A percentile compares a stretch with the other conserved stretches of the same genome.
phyloP scores from a whole-genome alignment of 2,888 invertebrate genomes.

The Lamproptera curius region DNA sequence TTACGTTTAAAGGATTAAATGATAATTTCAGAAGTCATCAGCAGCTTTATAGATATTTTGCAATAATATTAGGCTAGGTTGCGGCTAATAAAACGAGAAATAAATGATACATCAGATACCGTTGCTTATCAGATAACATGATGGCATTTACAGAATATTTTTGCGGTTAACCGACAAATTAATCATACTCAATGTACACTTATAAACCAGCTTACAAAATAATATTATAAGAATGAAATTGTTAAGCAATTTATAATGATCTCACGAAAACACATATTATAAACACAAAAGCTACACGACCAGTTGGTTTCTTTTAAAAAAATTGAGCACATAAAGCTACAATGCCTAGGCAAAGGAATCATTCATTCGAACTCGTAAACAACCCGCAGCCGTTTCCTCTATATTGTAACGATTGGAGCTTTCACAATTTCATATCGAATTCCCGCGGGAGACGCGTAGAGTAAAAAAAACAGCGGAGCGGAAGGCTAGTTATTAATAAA shows the following conservation, averaged over 20 bases:
- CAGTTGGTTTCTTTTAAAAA: slow-evolving; percentile 11
- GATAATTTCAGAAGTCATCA: too few relatives aligned
- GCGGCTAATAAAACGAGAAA: too few relatives aligned
- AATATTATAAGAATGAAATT: too few relatives aligned
- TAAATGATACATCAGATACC: too few relatives aligned
- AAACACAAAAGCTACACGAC: slow-evolving; percentile 1
- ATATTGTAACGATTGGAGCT: slow-evolving; percentile 17
- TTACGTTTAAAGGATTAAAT: too few relatives aligned
- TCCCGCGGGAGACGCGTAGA: slow-evolving; percentile 23
- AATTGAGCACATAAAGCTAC: slow-evolving; percentile 1
- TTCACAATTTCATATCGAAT: slow-evolving; percentile 19
- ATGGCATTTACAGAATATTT: too few relatives aligned
- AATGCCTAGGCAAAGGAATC: slow-evolving; percentile 17
- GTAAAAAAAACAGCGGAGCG: slow-evolving; percentile 25
- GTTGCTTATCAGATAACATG: too few relatives aligned
- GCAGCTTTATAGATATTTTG: too few relatives aligned
- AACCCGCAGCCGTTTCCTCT: slow-evolving; percentile 19
- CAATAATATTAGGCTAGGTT: too few relatives aligned
- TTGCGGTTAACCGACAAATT: neutral
- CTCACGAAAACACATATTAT: too few relatives aligned
- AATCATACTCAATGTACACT: neutral
- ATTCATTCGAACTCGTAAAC: slow-evolving; percentile 13
- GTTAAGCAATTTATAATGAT: too few relatives aligned
- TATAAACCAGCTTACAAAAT: too few relatives aligned
- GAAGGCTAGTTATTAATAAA: slow-evolving; percentile 37